Evolutionary conservation across 2,888 invertebrate genomes (phyloP).

Genomic region (Patella ulyssiponensis): DNA sequence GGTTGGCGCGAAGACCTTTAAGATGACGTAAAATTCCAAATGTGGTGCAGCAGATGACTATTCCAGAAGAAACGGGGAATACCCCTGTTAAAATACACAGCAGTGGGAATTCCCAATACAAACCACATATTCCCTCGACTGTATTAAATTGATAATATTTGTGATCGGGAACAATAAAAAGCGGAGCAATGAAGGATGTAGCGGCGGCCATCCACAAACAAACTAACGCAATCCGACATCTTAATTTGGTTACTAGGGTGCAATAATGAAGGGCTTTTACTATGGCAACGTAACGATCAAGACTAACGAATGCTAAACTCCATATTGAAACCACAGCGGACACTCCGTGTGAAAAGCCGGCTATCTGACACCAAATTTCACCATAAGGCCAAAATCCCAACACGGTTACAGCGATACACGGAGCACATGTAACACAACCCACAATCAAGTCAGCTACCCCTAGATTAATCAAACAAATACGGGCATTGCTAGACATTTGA

Average conservation of each 20-base stretch:
- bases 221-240: conserved; percentile 26
- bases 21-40: conserved; percentile 28
- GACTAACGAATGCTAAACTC: conserved; percentile 45
- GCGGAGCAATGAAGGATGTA: conserved; percentile 39
- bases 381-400: conserved; percentile 48
- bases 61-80: conserved; percentile 42
- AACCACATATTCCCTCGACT: conserved; percentile 39
- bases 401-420: conserved; percentile 38
- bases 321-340: conserved; percentile 51
- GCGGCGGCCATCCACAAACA: conserved; percentile 35
- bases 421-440: conserved; percentile 45
- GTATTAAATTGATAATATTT: conserved; percentile 34
- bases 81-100: conserved; percentile 40
- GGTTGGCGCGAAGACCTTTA: not conserved
- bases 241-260: conserved; percentile 26
- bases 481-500: conserved; percentile 42
- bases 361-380: conserved; percentile 46
- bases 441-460: conserved; percentile 45
- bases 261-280: conserved; percentile 43
- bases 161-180: conserved; percentile 34
- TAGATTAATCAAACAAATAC: conserved; percentile 45
- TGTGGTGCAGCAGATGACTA: conserved; percentile 38
- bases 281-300: conserved; percentile 50
- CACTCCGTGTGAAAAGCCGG: conserved; percentile 44
- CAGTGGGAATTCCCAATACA: conserved; percentile 41